Base-by-base conservation (phyloP, 1,140 invertebrate genomes). In the Lucilia cuprina region DNA sequence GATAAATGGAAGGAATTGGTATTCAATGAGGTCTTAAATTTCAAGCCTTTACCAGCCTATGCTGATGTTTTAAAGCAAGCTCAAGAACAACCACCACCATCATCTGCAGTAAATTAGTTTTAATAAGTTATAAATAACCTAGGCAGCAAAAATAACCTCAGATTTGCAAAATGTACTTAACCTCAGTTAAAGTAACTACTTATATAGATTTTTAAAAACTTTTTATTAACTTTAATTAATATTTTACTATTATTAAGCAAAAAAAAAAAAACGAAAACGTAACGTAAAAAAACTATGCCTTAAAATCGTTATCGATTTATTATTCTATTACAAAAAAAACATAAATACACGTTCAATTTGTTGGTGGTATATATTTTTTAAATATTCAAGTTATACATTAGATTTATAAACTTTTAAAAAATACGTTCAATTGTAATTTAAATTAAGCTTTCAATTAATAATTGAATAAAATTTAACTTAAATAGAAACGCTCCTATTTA, bases 1-100 rank as follows among this genome's bases (percentile, higher is more conserved):
- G 96, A 97, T 89, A 96, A 97, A 90, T 99, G 98, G 98, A 98
- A 97, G 94, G 95, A 96, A 87, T 92, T 96, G 60, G 95, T 96
- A 9, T 95, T 96, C 88, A 94, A 95, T 88, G 96, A 96, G 92
- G 94, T 95, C 34, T 92, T 94, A 83, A 94, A 93, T 85, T 96
- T 96, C 92, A 93, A 94, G 85, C 95, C 95, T 41, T 94, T 89
- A 2, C 86, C 85, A 50, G 86, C 89, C 9, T 90, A 88, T 49
- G 89, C 89, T 19, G 87, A 90, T 19, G 85, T 90, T 14, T 84
- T 90, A 82, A 83, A 86, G 14, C 86, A 89, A 84, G 84, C 86
- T 80, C 77, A 80, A 80, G n/a, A 80, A 50, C 10, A 80, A 50
- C 10, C 41, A 30, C 41, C 41, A 41, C 35, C 84, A 87, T 80